Evolutionary conservation across 2,888 invertebrate species (phyloP), one percentile per base, ranked within the genome.

Genomic region (Empis livida): DNA sequence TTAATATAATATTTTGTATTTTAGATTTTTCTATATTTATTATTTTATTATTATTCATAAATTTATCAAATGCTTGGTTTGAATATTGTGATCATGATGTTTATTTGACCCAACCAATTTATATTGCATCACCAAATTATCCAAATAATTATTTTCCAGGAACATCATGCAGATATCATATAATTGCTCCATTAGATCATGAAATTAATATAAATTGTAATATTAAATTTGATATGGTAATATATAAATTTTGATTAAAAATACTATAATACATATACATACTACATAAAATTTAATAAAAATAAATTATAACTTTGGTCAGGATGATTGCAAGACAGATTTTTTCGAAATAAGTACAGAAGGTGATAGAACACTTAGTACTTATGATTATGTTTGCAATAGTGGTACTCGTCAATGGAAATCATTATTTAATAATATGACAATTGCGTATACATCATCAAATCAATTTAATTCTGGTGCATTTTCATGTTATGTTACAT

Each of bases 51-150:
- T 6, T 27, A 9, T n/a, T n/a, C n/a, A 8, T 8, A 27, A 27
- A 27, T 27, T 27, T 27, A 9, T 8, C 23, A 27, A 27, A 27
- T 27, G 45, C 49, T 10, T 45, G 42, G 6, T 57, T 51, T 45
- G 65, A 65, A 13, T 52, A 58, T 47, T 68, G 68, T 43, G 64
- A 67, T 53, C 61, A 68, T 46, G 54, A 55, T n/a, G 31, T 65
- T 13, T 51, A 57, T 3, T 50, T 68, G 42, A 57, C 62, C 40
- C 61, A 59, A 32, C 49, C 64, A 11, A 41, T 27, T 32, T 62
- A 57, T 37, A 55, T 68, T 5, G 64, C 61, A 50, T 68, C 68
- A 4, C 64, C 68, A 1, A 61, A 62, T 49, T 65, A 63, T 55
- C 68, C 67, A 11, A 51, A 47, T 8, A 43, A 52, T 31, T 67